A percentile compares a stretch with the other conserved stretches of the same genome.
Conservation (phyloP, 2,113 vertebrate species). For the Meriones unguiculatus region DNA sequence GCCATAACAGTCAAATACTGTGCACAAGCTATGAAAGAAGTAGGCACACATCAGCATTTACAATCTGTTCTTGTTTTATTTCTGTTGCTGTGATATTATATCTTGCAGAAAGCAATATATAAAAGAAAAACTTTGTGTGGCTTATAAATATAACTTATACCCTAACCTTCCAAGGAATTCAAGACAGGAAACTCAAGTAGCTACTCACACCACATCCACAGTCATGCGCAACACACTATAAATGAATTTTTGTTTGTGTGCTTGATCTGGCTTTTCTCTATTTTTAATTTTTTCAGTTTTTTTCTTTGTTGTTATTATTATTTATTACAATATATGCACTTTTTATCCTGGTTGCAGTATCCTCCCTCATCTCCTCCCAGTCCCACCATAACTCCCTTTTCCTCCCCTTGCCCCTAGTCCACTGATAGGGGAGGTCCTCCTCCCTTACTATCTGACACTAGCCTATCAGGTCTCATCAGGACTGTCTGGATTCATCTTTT, state of each 20-base stretch:
- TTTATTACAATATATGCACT: too few species aligned
- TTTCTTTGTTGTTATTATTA: too few species aligned
- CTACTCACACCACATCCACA: neutral
- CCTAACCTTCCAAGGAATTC: neutral
- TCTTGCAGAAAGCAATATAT: neutral
- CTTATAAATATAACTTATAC: neutral
- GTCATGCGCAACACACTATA: neutral
- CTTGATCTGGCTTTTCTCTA: neutral
- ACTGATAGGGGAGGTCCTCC: too few species aligned
- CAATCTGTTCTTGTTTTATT: neutral
- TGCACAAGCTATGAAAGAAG: neutral
- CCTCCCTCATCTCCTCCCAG: too few species aligned
- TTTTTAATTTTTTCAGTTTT: too few species aligned
- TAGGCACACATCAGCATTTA: neutral
- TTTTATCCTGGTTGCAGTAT: too few species aligned
- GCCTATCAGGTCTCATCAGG: too few species aligned
- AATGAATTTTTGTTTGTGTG: neutral
- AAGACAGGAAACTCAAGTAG: neutral
- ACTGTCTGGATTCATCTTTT: too few species aligned
- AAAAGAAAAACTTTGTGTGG: too few species aligned
- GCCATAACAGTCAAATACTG: neutral
- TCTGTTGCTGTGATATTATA: neutral
- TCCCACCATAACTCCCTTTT: too few species aligned
- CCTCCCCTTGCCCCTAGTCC: too few species aligned
- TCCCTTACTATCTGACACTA: too few species aligned